These are phyloP conservation scores for Phylloscopus collybita DNA, from an alignment of 2,797 vertebrate genomes.

Conservation along the genomic window DNA sequence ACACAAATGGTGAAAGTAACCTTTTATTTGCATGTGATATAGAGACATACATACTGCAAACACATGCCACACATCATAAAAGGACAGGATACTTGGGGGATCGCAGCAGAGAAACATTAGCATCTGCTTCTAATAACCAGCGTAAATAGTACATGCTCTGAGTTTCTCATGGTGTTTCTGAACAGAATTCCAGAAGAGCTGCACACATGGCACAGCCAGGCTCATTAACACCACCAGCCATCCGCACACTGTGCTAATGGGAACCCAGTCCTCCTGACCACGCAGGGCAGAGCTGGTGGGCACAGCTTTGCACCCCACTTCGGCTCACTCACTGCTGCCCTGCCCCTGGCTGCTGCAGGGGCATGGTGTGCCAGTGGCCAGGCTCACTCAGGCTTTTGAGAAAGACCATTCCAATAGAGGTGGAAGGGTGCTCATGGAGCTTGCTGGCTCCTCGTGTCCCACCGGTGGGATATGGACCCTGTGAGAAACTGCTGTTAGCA, in stretches of 20 bases:
- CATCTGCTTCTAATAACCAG: constrained; percentile 74
- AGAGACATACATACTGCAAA: constrained; percentile 72
- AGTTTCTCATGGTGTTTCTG: constrained; percentile 70
- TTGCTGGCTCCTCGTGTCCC: neutral
- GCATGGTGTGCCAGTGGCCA: neutral
- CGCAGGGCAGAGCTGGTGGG: neutral
- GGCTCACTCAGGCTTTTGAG: neutral
- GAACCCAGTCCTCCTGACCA: neutral
- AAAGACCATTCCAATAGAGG: neutral
- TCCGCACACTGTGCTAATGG: fast-evolving
- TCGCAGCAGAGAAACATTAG: constrained; percentile 64
- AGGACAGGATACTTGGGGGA: constrained; percentile 74
- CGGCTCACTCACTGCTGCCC: neutral
- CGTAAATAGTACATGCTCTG: constrained; percentile 61
- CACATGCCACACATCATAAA: constrained; percentile 77
- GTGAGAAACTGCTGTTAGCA: neutral
- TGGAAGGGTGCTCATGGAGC: neutral
- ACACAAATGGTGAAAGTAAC: constrained; percentile 78
- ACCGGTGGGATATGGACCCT: fast-evolving
- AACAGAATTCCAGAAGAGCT: constrained; percentile 45
- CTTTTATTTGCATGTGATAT: constrained; percentile 76
- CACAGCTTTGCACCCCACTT: neutral
- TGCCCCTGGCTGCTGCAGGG: neutral
- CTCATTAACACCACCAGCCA: neutral
- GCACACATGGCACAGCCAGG: constrained; percentile 14